Evolutionary conservation across 2,113 vertebrate genomes (phyloP).

Genomic region (Calidris pygmaea): DNA sequence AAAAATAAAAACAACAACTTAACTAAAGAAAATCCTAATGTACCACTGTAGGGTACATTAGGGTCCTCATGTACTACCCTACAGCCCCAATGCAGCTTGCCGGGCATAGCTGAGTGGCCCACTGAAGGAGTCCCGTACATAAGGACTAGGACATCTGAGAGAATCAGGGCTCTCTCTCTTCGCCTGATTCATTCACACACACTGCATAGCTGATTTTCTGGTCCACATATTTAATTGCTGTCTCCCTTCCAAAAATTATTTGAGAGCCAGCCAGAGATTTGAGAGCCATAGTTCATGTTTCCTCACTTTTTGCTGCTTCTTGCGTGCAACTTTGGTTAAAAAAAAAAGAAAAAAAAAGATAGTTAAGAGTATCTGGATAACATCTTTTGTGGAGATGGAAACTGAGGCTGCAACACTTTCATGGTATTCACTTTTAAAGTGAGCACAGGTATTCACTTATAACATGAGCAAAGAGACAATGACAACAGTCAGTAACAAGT

Average conservation of each 20-base stretch:
- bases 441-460: neutral
- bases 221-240: neutral
- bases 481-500: neutral
- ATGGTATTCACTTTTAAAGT: neutral
- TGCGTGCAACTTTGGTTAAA: neutral
- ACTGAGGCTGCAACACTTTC: fast-evolving
- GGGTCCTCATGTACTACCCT: neutral
- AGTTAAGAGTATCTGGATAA: neutral
- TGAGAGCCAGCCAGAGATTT: neutral
- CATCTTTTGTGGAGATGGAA: neutral
- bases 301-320: neutral
- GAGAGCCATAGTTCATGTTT: neutral
- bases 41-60: neutral
- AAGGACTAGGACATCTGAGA: neutral
- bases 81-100: neutral
- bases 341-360: neutral
- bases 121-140: neutral
- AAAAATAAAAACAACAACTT: neutral
- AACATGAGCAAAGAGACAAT: neutral
- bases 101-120: neutral
- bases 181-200: neutral
- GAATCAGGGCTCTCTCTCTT: neutral
- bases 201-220: neutral
- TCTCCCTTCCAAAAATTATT: neutral
- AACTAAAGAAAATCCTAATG: neutral